Evolutionary conservation across 2,888 invertebrate species (phyloP).

Genomic region (Monopis laevigella): DNA sequence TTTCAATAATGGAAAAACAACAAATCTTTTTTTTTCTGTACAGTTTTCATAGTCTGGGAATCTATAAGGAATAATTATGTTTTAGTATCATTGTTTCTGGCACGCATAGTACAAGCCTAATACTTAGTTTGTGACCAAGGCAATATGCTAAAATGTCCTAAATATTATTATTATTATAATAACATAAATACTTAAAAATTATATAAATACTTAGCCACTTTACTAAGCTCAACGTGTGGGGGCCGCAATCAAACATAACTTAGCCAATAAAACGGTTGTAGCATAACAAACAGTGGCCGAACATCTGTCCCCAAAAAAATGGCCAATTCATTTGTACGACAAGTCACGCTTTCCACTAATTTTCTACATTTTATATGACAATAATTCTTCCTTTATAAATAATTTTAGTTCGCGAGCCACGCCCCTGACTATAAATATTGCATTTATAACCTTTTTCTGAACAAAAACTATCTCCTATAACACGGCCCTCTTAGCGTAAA

Average conservation of each 20-base stretch:
- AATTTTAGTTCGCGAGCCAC: constrained; percentile 2
- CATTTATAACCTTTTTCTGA: constrained; percentile 5
- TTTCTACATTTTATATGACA: constrained; percentile 49
- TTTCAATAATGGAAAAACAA: too few relatives aligned
- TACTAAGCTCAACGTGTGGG: constrained; percentile 8
- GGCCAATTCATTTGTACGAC: neutral
- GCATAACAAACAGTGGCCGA: constrained; percentile 6
- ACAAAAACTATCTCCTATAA: neutral
- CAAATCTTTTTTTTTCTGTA: too few relatives aligned
- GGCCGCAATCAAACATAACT: constrained; percentile 5
- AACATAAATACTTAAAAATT: too few relatives aligned
- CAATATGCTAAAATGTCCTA: too few relatives aligned
- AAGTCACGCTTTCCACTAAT: constrained; percentile 56
- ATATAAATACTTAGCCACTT: too few relatives aligned
- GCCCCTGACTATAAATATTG: constrained; percentile 8
- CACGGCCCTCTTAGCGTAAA: constrained; percentile 1
- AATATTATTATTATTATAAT: too few relatives aligned
- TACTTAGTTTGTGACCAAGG: too few relatives aligned
- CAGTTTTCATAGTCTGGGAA: too few relatives aligned
- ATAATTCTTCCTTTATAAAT: constrained; percentile 11
- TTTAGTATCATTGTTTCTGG: too few relatives aligned
- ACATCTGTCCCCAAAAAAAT: constrained; percentile 10
- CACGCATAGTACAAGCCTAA: too few relatives aligned
- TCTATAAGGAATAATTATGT: too few relatives aligned
- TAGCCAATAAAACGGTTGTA: constrained; percentile 6